Percentiles rank a stretch among this genome's conserved stretches.
Evolutionary conservation across 2,113 vertebrate genomes (phyloP).

Genomic region (Stictonetta naevosa): DNA sequence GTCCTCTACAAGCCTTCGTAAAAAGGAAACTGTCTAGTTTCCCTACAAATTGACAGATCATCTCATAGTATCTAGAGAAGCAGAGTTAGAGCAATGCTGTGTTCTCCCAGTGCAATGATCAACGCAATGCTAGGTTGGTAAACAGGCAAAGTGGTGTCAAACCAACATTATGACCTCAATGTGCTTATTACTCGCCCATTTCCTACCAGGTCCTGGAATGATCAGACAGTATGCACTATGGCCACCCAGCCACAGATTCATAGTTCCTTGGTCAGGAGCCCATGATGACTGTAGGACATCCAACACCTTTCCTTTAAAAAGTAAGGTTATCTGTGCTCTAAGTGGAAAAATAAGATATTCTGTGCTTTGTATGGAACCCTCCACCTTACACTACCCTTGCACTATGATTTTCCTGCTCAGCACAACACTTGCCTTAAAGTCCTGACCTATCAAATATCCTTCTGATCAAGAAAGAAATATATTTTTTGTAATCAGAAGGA

Average conservation of each 20-base stretch:
- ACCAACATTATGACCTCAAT: too few species aligned
- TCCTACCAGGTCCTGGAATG: background rate
- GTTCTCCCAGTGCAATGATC: rapidly evolving
- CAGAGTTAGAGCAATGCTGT: background rate
- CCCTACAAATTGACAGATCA: background rate
- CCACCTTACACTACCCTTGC: background rate
- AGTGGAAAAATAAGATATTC: background rate
- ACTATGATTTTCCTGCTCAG: rapidly evolving
- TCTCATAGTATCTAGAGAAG: background rate
- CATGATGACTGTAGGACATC: background rate
- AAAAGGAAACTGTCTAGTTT: background rate
- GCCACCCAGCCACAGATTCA: background rate
- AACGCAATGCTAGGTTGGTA: background rate
- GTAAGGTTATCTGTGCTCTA: background rate
- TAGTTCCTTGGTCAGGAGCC: background rate
- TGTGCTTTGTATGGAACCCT: background rate
- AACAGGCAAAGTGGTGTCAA: background rate
- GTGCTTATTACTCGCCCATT: background rate
- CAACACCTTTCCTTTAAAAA: background rate
- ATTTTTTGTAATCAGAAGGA: background rate
- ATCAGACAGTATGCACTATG: rapidly evolving
- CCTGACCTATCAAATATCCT: background rate
- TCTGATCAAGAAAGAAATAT: background rate
- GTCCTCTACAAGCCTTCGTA: background rate
- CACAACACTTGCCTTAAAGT: background rate